Base-by-base conservation (phyloP, 2,888 invertebrate species). In the Platerodrilus igneus region DNA sequence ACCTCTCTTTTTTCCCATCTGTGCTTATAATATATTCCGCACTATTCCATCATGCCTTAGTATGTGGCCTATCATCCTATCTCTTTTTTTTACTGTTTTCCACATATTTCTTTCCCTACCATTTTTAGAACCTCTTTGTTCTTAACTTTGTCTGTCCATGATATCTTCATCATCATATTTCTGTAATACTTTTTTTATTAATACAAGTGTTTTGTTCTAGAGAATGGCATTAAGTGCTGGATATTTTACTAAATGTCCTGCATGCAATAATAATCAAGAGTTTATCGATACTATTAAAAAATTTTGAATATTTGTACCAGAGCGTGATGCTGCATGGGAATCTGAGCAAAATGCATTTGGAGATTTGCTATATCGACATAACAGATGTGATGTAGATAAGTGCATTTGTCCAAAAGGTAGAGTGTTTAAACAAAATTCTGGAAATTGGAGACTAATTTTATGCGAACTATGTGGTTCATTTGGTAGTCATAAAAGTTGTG, bases 241-340 rank as follows among this genome's bases (percentile, higher is more conserved):
- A 9, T 45, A 45, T 27, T 45, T 38, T 14, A 45, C 45, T 1
- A 45, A 45, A 33, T 45, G 45, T 16, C 45, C 45, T 2, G 34
- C 36, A 10, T 45, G 45, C 10, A 41, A 41, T 26, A 29, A 45
- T 4, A 21, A 29, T 10, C 23, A 4, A 2, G 16, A 29, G 13
- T 45, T 45, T 38, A 21, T 41, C 10, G 17, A 6, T 2, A 18
- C 31, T 3, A 27, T 41, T 18, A 41, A 41, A 19, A 22, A 14
- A 6, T 30, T 11, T 9, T 41, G 45, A 16, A 23, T 45, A 5
- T 45, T 45, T 25, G 45, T 45, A 7, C 45, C 45, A 3, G 41
- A 41, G 25, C 17, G 21, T 13, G 45, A 45, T 20, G 45, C 45
- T 4, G 37, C 45, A 8, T 45, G 45, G 45, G 45, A 45, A 31